These are phyloP conservation scores for Stigmatopora argus DNA, from an alignment of 2,113 vertebrate genomes.

Conservation along the genomic window DNA sequence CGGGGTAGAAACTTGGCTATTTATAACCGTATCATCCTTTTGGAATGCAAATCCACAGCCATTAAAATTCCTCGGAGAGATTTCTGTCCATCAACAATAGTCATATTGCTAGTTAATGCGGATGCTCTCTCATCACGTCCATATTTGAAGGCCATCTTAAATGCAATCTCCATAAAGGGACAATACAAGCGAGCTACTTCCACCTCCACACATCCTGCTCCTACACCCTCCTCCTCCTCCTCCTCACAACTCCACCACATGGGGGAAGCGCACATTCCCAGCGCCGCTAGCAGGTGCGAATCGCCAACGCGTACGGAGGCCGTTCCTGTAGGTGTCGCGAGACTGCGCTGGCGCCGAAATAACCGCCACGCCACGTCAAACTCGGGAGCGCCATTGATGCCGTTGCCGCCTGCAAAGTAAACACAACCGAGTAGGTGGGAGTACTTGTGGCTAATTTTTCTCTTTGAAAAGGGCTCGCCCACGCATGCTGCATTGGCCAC, in stretches of 20 bases:
- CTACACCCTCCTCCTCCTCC: conserved; percentile 9
- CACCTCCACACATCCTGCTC: conserved; percentile 46
- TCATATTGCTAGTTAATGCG: background rate
- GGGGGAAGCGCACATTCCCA: conserved; percentile 20
- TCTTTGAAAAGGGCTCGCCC: conserved; percentile 52
- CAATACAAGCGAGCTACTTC: conserved; percentile 35
- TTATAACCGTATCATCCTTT: no score
- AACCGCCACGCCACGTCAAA: conserved; percentile 40
- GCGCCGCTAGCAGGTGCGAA: conserved; percentile 20
- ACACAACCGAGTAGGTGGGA: conserved; percentile 51
- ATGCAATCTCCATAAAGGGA: background rate
- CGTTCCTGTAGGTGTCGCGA: conserved; percentile 33
- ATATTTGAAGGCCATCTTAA: background rate
- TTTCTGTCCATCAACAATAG: background rate
- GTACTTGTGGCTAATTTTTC: conserved; percentile 60
- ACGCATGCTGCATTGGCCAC: conserved; percentile 52
- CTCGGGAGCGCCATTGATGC: conserved; percentile 27
- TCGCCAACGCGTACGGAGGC: conserved; percentile 30
- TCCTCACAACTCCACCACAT: conserved; percentile 39
- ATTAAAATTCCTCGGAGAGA: no score
- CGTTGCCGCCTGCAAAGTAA: conserved; percentile 28
- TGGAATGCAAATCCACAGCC: no score
- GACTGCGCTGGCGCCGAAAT: conserved; percentile 49
- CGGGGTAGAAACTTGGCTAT: no score
- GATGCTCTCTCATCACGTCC: background rate